Evolutionary conservation across 2,113 vertebrate genomes (phyloP).

Genomic region (human): DNA sequence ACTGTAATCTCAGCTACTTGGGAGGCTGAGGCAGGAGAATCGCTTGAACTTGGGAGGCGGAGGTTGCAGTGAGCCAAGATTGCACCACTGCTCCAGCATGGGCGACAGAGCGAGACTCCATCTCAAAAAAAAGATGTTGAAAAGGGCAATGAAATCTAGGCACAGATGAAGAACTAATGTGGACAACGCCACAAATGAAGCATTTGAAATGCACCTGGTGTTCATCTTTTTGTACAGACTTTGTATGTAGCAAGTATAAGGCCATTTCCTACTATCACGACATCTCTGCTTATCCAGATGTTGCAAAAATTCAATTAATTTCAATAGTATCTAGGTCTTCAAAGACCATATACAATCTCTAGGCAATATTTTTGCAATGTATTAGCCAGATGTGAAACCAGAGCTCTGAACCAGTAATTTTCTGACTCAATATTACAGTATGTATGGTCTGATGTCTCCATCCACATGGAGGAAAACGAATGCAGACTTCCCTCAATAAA

Average conservation of each 20-base stretch:
- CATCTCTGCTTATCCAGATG: conserved; percentile 66
- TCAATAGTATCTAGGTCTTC: conserved; percentile 44
- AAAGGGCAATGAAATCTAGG: not conserved
- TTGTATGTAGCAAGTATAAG: not conserved
- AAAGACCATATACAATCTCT: conserved; percentile 58
- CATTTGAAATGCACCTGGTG: not conserved
- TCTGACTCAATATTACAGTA: not conserved
- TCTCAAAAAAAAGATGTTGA: not conserved
- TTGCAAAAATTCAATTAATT: conserved; percentile 66
- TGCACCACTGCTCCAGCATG: too few species aligned
- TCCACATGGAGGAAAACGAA: not conserved
- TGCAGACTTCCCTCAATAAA: accelerated
- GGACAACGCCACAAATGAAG: not conserved
- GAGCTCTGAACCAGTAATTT: not conserved
- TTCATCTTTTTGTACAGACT: not conserved
- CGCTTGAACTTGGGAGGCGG: too few species aligned
- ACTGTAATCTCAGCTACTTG: too few species aligned
- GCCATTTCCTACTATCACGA: not conserved
- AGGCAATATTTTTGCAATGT: conserved; percentile 19
- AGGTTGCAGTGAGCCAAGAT: too few species aligned
- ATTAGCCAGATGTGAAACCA: conserved; percentile 54
- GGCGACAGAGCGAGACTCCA: too few species aligned
- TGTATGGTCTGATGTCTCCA: not conserved
- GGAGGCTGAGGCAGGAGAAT: too few species aligned
- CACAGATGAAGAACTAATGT: not conserved